These are phyloP conservation scores for Gerosis bhagava DNA, from an alignment of 2,888 invertebrate genomes.

Conservation along the genomic window DNA sequence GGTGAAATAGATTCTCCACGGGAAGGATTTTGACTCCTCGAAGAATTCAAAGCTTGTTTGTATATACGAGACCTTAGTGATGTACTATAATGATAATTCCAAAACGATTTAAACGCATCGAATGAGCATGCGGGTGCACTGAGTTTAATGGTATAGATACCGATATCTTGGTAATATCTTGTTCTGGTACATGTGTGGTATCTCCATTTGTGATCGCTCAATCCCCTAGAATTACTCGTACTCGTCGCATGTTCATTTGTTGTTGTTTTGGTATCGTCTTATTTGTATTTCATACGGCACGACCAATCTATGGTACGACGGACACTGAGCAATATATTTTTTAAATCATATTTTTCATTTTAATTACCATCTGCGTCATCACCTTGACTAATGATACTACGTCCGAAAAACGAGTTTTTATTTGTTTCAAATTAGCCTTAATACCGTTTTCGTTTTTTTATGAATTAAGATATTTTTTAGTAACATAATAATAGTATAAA, in stretches of 20 bases:
- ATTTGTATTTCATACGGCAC: conserved; percentile 56
- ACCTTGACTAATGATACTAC: conserved; percentile 28
- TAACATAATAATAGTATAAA: no score
- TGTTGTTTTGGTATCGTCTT: conserved; percentile 58
- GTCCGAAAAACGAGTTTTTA: no score
- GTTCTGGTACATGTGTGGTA: conserved; percentile 6
- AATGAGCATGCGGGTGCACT: conserved; percentile 74
- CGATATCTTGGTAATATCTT: conserved; percentile 10
- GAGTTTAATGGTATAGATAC: conserved; percentile 37
- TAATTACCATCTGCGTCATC: conserved; percentile 30
- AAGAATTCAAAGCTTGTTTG: conserved; percentile 49
- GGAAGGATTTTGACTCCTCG: conserved; percentile 12
- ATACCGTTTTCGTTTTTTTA: no score
- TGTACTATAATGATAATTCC: conserved; percentile 30
- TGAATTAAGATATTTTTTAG: no score
- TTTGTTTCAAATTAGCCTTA: no score
- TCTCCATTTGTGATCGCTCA: conserved; percentile 12
- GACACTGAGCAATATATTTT: conserved; percentile 52
- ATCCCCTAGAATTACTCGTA: conserved; percentile 44
- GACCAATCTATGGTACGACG: conserved; percentile 47
- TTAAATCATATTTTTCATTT: conserved; percentile 23
- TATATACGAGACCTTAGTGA: conserved; percentile 43
- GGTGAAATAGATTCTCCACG: conserved; percentile 25
- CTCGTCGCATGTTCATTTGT: conserved; percentile 78
- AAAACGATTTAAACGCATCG: conserved; percentile 49